Evolutionary conservation across 2,888 invertebrate species (phyloP).

Genomic region (Selenia dentaria): DNA sequence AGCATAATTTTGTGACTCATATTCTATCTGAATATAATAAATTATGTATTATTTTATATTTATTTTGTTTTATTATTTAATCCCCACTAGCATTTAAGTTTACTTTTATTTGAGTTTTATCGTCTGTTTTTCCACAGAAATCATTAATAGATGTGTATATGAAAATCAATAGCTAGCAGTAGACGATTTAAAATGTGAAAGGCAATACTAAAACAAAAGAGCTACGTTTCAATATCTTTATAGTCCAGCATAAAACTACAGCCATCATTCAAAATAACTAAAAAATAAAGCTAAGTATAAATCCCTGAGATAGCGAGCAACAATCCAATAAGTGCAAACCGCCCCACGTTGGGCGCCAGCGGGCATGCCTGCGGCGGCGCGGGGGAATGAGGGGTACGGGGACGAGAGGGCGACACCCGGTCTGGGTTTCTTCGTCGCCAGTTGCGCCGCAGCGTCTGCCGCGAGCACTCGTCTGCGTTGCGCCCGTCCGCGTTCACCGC

Average conservation of each 20-base stretch:
- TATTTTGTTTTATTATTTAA: conserved; percentile 28
- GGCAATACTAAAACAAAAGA: too few relatives aligned
- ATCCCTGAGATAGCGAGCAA: conserved; percentile 29
- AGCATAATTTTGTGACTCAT: conserved; percentile 42
- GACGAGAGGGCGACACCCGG: conserved; percentile 40
- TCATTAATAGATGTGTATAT: too few relatives aligned
- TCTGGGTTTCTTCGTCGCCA: conserved; percentile 46
- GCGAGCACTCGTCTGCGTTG: conserved; percentile 55
- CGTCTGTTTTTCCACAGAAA: too few relatives aligned
- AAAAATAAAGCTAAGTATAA: conserved; percentile 15
- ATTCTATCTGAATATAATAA: conserved; percentile 40
- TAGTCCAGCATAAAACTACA: background rate
- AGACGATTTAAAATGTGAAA: too few relatives aligned
- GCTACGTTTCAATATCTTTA: too few relatives aligned
- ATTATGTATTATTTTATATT: conserved; percentile 32
- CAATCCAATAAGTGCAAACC: conserved; percentile 34
- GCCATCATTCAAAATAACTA: conserved; percentile 3
- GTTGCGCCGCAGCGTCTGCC: conserved; percentile 74
- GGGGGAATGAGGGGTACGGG: conserved; percentile 32
- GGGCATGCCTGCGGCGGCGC: conserved; percentile 48
- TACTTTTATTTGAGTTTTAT: too few relatives aligned
- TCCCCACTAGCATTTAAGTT: background rate
- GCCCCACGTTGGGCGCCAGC: conserved; percentile 70
- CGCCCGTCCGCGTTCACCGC: conserved; percentile 40
- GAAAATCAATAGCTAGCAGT: too few relatives aligned